Evolutionary conservation across 2,797 vertebrate genomes (phyloP).

Genomic region (Schizopygopsis pylzovi): DNA sequence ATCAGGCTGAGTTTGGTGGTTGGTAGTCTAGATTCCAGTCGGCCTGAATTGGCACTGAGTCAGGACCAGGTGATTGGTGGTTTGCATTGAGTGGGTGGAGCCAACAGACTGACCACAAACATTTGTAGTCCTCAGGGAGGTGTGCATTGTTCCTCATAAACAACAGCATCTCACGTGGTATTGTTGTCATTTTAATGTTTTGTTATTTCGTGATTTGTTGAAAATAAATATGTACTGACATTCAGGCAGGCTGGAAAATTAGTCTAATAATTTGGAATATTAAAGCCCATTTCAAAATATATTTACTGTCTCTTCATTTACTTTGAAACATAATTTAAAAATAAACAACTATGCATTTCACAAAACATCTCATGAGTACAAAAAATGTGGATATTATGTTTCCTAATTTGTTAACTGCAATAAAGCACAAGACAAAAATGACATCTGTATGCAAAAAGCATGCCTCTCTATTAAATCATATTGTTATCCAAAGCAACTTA

Average conservation of each 20-base stretch:
- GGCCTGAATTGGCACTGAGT: not conserved
- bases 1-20: conserved; percentile 22
- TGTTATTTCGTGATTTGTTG: not conserved
- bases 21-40: conserved; percentile 17
- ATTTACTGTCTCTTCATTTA: not conserved
- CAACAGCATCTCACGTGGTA: conserved; percentile 29
- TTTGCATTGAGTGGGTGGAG: conserved; percentile 19
- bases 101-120: conserved; percentile 35
- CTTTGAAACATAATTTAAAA: not conserved
- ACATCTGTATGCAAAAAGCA: not conserved
- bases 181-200: conserved; percentile 13
- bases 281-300: not conserved
- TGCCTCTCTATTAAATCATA: not conserved
- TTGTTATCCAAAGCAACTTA: not conserved
- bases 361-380: not conserved
- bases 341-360: not conserved
- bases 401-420: not conserved
- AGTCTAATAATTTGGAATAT: not conserved
- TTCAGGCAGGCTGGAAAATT: not conserved
- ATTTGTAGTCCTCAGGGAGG: not conserved
- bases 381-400: not conserved
- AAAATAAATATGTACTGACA: not conserved
- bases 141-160: conserved; percentile 32
- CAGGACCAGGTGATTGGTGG: conserved; percentile 32
- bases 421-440: not conserved